Conservation (phyloP, 2,113 vertebrate species). For the Ceyx melanurus region DNA sequence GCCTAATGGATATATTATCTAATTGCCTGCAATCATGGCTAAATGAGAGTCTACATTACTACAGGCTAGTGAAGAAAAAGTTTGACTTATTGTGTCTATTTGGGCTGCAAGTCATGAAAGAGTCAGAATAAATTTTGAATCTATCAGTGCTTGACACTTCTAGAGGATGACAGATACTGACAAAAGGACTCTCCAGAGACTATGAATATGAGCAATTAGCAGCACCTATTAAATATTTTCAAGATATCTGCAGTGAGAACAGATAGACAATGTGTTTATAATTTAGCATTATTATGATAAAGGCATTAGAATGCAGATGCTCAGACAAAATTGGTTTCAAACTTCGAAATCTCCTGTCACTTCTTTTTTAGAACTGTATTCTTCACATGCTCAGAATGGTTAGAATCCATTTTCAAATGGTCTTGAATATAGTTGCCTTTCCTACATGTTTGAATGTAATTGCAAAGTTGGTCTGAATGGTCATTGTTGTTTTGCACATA, state of each 20-base stretch:
- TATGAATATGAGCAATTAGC: background rate
- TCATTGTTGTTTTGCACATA: background rate
- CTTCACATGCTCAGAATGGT: background rate
- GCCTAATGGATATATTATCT: background rate
- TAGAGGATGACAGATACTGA: background rate
- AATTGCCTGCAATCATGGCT: background rate
- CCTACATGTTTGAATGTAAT: background rate
- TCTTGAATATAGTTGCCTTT: background rate
- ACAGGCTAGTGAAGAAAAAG: background rate
- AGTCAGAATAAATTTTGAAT: slow-evolving; percentile 21
- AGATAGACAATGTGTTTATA: background rate
- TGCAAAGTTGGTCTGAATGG: background rate
- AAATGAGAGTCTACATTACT: slow-evolving; percentile 10
- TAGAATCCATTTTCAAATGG: background rate
- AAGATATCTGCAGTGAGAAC: background rate
- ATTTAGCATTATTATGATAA: background rate
- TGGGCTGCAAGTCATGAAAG: background rate
- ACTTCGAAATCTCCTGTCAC: background rate
- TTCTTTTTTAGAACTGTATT: background rate
- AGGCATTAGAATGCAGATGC: background rate
- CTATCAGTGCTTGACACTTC: background rate
- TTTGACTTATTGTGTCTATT: background rate
- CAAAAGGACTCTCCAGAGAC: background rate
- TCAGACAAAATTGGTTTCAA: slow-evolving; percentile 1
- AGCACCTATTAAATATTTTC: slow-evolving; percentile 3